These are phyloP conservation scores for Blera fallax DNA, from an alignment of 2,888 invertebrate genomes.

Conservation along the genomic window DNA sequence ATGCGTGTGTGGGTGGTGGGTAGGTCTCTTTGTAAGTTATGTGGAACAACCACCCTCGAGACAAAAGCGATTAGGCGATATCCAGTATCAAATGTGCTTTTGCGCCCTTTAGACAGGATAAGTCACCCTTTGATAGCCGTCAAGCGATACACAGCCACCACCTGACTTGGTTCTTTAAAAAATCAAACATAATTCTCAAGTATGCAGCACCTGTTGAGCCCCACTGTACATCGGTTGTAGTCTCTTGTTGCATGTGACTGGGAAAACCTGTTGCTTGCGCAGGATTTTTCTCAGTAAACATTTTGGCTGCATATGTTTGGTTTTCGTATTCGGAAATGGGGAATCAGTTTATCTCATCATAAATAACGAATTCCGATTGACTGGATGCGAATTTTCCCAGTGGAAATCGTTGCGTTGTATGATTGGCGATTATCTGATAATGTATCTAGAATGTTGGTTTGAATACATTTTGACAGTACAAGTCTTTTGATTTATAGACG, in stretches of 20 bases:
- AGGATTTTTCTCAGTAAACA: conserved; percentile 31
- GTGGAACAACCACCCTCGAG: conserved; percentile 5
- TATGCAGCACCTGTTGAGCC: conserved; percentile 63
- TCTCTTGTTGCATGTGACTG: conserved; percentile 20
- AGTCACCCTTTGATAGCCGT: conserved; percentile 12
- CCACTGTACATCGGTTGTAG: not conserved
- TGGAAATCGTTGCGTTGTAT: conserved; percentile 8
- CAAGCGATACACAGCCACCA: not conserved
- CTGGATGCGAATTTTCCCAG: conserved; percentile 52
- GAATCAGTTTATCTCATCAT: conserved; percentile 46
- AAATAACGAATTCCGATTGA: conserved; percentile 58
- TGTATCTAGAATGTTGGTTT: conserved; percentile 25
- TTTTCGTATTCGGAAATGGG: conserved; percentile 1
- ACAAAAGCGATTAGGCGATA: conserved; percentile 44
- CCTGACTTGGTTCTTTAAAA: not conserved
- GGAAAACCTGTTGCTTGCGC: conserved; percentile 58
- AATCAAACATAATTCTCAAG: conserved; percentile 1
- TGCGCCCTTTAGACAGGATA: conserved; percentile 61
- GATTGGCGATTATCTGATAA: conserved; percentile 51
- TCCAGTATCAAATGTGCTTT: conserved; percentile 49
- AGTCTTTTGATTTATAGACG: conserved; percentile 51
- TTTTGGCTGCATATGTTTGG: conserved; percentile 12
- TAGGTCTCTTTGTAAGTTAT: conserved; percentile 14
- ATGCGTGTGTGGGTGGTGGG: conserved; percentile 43
- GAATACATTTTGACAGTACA: conserved; percentile 23